phyloP scores from a whole-genome alignment of 2,113 vertebrate species.

The Campylorhamphus procurvoides region DNA sequence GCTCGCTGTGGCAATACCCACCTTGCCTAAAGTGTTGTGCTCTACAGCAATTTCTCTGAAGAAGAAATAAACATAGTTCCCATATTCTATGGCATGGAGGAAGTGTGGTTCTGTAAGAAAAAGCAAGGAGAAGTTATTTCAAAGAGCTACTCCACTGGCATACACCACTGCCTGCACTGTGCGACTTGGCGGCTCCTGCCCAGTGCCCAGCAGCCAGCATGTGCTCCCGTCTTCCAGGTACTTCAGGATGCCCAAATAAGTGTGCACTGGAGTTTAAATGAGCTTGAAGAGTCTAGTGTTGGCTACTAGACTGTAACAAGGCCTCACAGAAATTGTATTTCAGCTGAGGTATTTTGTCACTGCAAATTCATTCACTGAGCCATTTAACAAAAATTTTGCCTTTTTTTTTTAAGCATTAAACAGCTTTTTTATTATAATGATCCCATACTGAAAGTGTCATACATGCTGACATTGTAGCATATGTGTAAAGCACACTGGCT shows the following conservation, averaged over 20 bases:
- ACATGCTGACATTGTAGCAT: neutral
- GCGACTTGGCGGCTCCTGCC: neutral
- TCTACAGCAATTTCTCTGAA: slow-evolving; percentile 97
- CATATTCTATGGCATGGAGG: slow-evolving; percentile 96
- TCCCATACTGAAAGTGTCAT: neutral
- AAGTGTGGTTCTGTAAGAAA: slow-evolving; percentile 93
- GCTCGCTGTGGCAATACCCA: slow-evolving; percentile 40
- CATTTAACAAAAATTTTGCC: slow-evolving; percentile 35
- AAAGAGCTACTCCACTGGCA: neutral
- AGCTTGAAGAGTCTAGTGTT: slow-evolving; percentile 22
- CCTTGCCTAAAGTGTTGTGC: slow-evolving; percentile 97
- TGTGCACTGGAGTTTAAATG: slow-evolving; percentile 28
- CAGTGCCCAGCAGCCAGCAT: neutral
- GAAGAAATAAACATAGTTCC: slow-evolving; percentile 98
- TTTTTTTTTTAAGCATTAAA: neutral
- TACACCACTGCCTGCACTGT: neutral
- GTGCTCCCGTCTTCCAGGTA: neutral
- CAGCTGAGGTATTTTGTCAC: slow-evolving; percentile 46
- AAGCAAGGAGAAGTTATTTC: neutral
- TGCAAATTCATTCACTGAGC: slow-evolving; percentile 51
- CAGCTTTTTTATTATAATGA: neutral
- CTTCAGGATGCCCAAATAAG: neutral
- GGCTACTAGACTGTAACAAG: slow-evolving; percentile 59
- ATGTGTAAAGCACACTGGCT: neutral
- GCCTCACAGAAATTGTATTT: slow-evolving; percentile 47